Evolutionary conservation across 2,888 invertebrate genomes (phyloP), one percentile per base, ranked within the genome.

Genomic region (Drosophila anomalipes): DNA sequence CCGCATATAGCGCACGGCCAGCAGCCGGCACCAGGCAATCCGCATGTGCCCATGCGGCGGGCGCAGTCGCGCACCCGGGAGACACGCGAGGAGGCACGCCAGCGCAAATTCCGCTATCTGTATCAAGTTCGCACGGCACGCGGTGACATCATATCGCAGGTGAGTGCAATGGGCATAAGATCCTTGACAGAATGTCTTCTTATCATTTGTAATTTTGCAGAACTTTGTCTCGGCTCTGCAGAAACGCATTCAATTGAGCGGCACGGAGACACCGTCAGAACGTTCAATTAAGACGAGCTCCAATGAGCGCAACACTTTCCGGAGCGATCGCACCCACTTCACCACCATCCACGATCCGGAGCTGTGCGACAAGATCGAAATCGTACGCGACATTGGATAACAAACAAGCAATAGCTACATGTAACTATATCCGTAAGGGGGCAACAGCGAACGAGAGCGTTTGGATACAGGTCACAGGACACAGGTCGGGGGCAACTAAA

Each of bases 61-160:
- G 79, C 92, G 3, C 91, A 92, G 62, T 94, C 95, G 10, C 93
- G 96, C 77, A 96, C 96, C 0, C 95, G 96, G 69, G 96, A 97
- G 90, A 96, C 96, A 70, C 94, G 96, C 63, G 97, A 97, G 75
- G 96, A 97, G 93, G 95, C 97, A 93, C 95, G 96, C 65, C 97
- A 97, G 93, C 96, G 96, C 92, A 97, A 97, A 93, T 98, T 97
- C 93, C 94, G 97, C 79, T 97, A 98, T 92, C 94, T 98, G 79
- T 98, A 98, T 94, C 97, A 98, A 94, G 97, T 97, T 68, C 95
- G 98, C 83, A 97, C 97, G 12, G 97, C 97, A 35, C 97, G 97
- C 87, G 98, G 98, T 19, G 98, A 98, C 93, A 97, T 98, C 78
- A 97, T 98, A 83, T 97, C 97, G 81, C 97, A 97, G 95, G 97